Evolutionary conservation across 2,888 invertebrate genomes (phyloP).

Genomic region (Drosophila melanosoma): DNA sequence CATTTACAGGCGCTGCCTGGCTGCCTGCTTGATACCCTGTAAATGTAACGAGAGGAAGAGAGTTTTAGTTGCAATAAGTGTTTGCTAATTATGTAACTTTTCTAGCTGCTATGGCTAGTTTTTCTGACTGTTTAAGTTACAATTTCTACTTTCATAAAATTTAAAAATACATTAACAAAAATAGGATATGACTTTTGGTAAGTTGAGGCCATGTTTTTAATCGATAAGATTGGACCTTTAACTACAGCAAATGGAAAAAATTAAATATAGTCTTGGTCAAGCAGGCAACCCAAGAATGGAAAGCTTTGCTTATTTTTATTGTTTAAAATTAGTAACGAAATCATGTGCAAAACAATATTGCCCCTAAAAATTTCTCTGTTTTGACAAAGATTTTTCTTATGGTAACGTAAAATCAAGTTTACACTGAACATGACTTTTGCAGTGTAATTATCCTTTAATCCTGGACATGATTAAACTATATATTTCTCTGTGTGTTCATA

Average conservation of each 20-base stretch:
- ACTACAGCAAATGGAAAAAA: not conserved
- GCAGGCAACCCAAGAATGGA: not conserved
- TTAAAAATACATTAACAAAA: not conserved
- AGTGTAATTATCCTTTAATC: not conserved
- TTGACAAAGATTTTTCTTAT: not conserved
- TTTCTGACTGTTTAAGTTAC: not conserved
- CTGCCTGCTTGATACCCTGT: conserved; percentile 15
- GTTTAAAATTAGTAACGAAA: too few species aligned
- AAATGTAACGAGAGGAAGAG: not conserved
- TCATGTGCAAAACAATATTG: too few species aligned
- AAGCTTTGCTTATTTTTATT: too few species aligned
- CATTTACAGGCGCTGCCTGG: conserved; percentile 29
- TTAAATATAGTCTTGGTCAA: not conserved
- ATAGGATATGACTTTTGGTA: too few species aligned
- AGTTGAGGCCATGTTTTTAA: too few species aligned
- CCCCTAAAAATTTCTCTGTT: not conserved
- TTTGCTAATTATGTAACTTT: not conserved
- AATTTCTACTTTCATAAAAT: not conserved
- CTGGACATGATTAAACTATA: not conserved
- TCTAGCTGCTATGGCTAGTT: not conserved
- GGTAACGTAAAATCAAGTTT: not conserved
- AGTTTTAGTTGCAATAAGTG: not conserved
- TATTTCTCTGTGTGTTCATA: not conserved
- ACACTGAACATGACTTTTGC: not conserved
- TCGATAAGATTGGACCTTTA: not conserved